phyloP scores from a whole-genome alignment of 2,113 vertebrate genomes.

The Calidris pygmaea region DNA sequence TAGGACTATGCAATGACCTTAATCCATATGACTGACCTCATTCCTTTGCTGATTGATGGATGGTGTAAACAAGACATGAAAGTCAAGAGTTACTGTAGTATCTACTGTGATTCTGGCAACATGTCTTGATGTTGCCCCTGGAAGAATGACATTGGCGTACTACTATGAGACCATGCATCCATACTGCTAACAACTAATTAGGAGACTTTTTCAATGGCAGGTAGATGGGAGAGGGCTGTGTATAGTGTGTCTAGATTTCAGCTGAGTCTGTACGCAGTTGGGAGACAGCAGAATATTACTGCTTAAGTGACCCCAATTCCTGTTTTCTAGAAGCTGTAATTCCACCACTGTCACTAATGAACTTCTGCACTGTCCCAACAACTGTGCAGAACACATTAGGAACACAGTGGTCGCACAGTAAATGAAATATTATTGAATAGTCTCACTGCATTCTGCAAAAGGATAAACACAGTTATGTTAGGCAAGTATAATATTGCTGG shows the following conservation, averaged over 20 bases:
- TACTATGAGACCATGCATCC: background rate
- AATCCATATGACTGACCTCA: background rate
- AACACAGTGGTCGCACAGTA: rapidly evolving
- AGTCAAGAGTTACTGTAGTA: background rate
- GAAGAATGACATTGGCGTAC: background rate
- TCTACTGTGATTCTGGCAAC: background rate
- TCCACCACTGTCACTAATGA: background rate
- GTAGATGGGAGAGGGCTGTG: background rate
- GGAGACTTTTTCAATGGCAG: background rate
- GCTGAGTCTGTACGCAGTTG: background rate
- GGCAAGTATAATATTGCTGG: background rate
- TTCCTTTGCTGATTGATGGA: background rate
- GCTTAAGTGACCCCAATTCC: rapidly evolving
- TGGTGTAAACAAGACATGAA: background rate
- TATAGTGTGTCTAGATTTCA: rapidly evolving
- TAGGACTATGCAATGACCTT: background rate
- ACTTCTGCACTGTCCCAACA: background rate
- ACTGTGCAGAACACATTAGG: background rate
- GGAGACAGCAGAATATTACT: background rate
- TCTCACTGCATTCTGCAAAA: background rate
- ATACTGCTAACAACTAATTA: background rate
- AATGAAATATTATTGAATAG: background rate
- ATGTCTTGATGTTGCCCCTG: background rate
- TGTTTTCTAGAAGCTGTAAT: background rate
- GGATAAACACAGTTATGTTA: background rate